Conservation (phyloP, 2,797 vertebrate genomes). For the Galago senegalensis region DNA sequence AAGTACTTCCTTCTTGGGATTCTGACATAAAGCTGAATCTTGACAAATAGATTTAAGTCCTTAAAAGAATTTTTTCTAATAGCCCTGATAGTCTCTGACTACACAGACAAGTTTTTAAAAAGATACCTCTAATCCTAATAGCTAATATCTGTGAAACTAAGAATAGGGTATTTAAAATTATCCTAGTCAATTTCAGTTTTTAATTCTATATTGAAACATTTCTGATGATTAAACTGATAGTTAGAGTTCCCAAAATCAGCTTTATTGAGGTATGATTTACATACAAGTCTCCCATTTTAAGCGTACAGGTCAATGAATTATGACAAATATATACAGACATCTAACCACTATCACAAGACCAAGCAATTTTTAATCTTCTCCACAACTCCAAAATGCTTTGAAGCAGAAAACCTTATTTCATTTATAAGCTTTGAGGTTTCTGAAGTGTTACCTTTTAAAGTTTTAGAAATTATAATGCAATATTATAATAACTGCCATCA, state of each 20-base stretch:
- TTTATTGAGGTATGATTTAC: background rate
- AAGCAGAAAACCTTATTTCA: conserved; percentile 44
- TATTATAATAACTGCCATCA: conserved; percentile 39
- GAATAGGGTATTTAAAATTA: conserved; percentile 49
- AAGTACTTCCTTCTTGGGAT: background rate
- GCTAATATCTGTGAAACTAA: conserved; percentile 34
- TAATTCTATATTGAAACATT: conserved; percentile 38
- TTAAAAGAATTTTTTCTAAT: conserved; percentile 35
- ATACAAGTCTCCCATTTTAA: conserved; percentile 6
- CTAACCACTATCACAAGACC: background rate
- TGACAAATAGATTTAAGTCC: background rate
- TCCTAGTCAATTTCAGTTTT: conserved; percentile 52
- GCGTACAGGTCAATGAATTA: background rate
- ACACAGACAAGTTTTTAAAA: background rate
- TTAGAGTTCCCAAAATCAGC: background rate
- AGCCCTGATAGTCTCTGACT: background rate
- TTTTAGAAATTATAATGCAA: conserved; percentile 44
- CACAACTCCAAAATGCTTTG: conserved; percentile 32
- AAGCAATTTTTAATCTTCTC: conserved; percentile 37
- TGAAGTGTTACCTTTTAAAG: conserved; percentile 31
- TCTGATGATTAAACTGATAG: conserved; percentile 3
- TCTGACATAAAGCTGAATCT: conserved; percentile 17
- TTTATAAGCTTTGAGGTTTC: conserved; percentile 23
- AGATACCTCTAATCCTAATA: conserved; percentile 12
- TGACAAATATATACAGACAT: background rate